Evolutionary conservation across 2,888 invertebrate genomes (phyloP).

Genomic region (Platycnemis pennipes): DNA sequence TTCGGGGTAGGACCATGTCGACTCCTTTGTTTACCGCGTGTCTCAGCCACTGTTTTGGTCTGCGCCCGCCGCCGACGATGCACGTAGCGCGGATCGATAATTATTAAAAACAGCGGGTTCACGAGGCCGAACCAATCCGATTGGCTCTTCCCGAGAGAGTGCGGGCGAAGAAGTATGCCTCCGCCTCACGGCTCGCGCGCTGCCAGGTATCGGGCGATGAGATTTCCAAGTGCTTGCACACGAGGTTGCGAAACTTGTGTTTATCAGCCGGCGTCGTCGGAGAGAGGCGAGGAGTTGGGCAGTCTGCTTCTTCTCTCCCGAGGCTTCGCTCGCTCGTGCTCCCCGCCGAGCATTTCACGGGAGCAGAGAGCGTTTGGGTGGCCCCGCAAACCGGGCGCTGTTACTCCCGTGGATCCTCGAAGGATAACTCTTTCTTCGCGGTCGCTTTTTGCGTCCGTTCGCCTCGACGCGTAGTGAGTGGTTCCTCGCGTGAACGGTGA

Average conservation of each 20-base stretch:
- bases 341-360: neutral
- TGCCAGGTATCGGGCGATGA: neutral
- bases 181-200: neutral
- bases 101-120: neutral
- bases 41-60: neutral
- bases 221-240: neutral
- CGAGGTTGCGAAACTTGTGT: neutral
- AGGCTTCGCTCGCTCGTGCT: neutral
- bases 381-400: neutral
- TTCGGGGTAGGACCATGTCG: no score
- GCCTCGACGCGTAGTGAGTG: neutral
- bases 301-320: neutral
- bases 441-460: neutral
- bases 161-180: neutral
- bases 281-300: neutral
- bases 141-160: neutral
- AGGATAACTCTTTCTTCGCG: no score
- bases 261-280: neutral
- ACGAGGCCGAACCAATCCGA: neutral
- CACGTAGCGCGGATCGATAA: neutral
- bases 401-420: neutral
- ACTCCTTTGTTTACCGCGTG: neutral
- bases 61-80: neutral
- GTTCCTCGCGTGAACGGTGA: neutral
- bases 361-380: neutral